Base-by-base conservation (phyloP, 1,140 invertebrate species). In the Trichoplusia ni region DNA sequence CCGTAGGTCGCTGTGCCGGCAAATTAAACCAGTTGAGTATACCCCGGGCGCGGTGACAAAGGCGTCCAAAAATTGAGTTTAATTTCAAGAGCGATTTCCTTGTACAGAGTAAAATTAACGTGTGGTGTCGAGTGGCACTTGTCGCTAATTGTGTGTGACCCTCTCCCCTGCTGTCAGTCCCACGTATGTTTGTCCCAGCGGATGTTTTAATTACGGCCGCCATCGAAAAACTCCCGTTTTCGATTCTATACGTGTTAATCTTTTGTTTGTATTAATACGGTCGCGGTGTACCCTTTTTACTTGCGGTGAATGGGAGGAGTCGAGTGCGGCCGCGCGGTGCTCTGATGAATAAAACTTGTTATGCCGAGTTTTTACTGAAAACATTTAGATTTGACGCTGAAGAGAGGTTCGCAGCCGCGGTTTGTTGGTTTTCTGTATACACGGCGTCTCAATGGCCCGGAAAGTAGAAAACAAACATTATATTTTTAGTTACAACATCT, bases 141-240 rank as follows among this genome's bases (percentile, higher is more conserved):
- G 70, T 58, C 71, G 69, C 71, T 81, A 84, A 86, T 86, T 86
- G 83, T 78, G 77, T 80, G 75, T 79, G 76, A 75, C 74, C 71
- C 72, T 38, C 49, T 46, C 33, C 53, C 25, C 16, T 56, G 19
- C 62, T 69, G 80, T 79, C 79, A 75, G 44, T 23, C 62, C 47
- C 82, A 79, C 63, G 59, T 61, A 75, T 78, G 79, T 77, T 79
- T 74, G 62, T 64, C 54, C 59, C 66, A 44, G 38, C 61, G 42
- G 64, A 77, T 81, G 70, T 79, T 82, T 84, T 86, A 83, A 83
- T 86, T 84, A 84, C 54, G 60, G 5, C 27, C 69, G 33, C 66
- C 67, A 69, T 76, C 67, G 74, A 59, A 72, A 71, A 78, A 72
- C 67, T 73, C 65, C 70, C 64, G 71, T 63, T 71, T 73, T 67